Evolutionary conservation across 2,888 invertebrate species (phyloP), one percentile per base, ranked within the genome.

Genomic region (Adineta ricciae): DNA sequence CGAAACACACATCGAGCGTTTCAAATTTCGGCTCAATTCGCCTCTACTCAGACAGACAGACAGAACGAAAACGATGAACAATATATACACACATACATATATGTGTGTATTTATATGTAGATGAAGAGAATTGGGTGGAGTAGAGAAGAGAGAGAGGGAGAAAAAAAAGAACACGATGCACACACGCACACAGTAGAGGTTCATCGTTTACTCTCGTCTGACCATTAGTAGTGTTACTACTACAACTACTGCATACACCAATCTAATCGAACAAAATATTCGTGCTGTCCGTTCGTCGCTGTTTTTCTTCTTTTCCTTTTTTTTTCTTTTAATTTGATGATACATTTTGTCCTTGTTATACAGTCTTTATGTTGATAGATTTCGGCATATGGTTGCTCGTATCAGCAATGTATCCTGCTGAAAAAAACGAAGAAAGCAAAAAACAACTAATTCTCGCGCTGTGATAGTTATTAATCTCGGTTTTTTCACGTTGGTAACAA

Each of bases 171-270:
- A 32, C 27, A 64, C 64, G 32, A 32, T 27, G 32, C 64, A 14
- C 32, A n/a, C 32, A 64, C 32, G 19, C n/a, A n/a, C 32, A 64
- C 32, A 50, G 9, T 64, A 27, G 64, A 64, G 64, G 64, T 64
- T 64, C 64, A 64, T 64, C 64, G 64, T 64, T 64, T 64, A 64
- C 64, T 64, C n/a, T 64, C 64, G 64, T 64, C 64, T 64, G 64
- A 64, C 64, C 64, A 64, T 64, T 64, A 64, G 64, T 64, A n/a
- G 27, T 9, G 19, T 9, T 50, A 50, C 50, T 50, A 50, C 50
- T 64, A 64, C 64, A 27, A 64, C 64, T 32, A 64, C 64, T 32
- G 64, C 64, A 27, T 64, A 64, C 64, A 64, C 64, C 64, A 64
- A 64, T 16, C n/a, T 64, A 64, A 64, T 64, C 64, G 64, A 32